Base-by-base conservation (phyloP, 92 coral and sea anemone species). In the Actinernus sp. region DNA sequence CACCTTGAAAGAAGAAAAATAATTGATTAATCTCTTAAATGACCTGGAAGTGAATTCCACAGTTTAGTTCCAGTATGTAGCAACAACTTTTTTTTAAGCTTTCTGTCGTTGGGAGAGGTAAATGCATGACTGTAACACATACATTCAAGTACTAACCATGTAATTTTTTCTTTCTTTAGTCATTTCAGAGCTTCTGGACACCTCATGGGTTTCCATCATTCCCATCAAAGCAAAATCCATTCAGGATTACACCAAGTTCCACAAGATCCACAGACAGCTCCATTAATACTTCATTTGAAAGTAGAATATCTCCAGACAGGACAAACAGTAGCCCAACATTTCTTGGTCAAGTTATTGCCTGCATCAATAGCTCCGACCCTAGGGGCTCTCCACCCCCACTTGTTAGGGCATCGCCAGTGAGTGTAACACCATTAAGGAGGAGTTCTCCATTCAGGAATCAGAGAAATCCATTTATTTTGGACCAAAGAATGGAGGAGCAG, bases 321-420 rank as follows among this genome's bases (percentile, higher is more conserved):
- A n/a, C 41, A 34, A 34, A 34, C 14, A 14, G 41, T 34, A 34
- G 41, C 14, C 14, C 41, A 6, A 6, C 6, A 6, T 34, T 68
- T 51, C 60, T 68, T 5, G 58, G 75, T 54, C 62, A 68, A 55
- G 60, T 68, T 0, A 51, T 68, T 12, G 33, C 63, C 11, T 68
- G 37, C 20, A 68, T 68, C 0, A 68, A 68, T 41, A 53, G 29
- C 36, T 50, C 75, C 0, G 48, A 54, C 11, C 29, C 51, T 9
- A 48, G 23, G 32, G 2, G 17, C n/a, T 49, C 44, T n/a, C 30
- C 26, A 9, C 4, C 40, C n/a, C n/a, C n/a, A n/a, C n/a, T n/a
- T 59, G 51, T 43, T 1, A 28, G 25, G 21, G 21, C 31, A 4
- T 65, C 60, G 20, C 59, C 59, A 3, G 8, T 6, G 10, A 65